phyloP scores from a whole-genome alignment of 2,888 invertebrate genomes.

The Acanthosepion lycidas region DNA sequence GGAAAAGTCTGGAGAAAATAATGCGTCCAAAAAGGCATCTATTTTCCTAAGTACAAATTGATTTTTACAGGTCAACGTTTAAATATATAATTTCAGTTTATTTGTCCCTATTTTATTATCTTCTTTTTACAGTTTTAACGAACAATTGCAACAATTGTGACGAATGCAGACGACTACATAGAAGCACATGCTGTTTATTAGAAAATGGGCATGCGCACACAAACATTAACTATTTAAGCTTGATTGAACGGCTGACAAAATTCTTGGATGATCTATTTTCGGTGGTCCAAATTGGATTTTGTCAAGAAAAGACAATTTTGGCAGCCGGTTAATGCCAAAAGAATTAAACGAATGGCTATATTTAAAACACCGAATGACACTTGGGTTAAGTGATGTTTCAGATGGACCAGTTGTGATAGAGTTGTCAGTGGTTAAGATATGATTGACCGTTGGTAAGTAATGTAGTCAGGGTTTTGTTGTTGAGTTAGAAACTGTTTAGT shows the following conservation, averaged over 20 bases:
- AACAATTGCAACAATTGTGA: not conserved
- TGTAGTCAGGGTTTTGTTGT: not conserved
- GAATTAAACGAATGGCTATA: not conserved
- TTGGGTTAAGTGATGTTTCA: not conserved
- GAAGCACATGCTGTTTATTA: not conserved
- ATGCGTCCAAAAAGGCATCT: not conserved
- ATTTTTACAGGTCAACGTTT: not conserved
- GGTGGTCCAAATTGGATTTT: slow-evolving; percentile 33
- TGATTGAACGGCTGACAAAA: not conserved
- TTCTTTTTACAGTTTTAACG: not conserved
- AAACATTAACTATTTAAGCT: not conserved
- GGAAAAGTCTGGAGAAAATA: not conserved
- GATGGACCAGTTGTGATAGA: not conserved
- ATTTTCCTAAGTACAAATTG: slow-evolving; percentile 4
- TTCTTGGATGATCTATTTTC: not conserved
- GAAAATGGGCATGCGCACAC: not conserved
- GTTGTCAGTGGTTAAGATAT: not conserved
- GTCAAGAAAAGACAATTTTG: not conserved
- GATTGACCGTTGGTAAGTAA: not conserved
- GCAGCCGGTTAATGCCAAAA: not conserved
- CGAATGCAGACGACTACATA: not conserved
- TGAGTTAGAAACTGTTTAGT: not conserved
- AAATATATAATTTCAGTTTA: not conserved
- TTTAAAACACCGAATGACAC: not conserved
- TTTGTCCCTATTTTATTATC: not conserved